Evolutionary conservation across 2,888 invertebrate species (phyloP).

Genomic region (Sminthurides aquaticus): DNA sequence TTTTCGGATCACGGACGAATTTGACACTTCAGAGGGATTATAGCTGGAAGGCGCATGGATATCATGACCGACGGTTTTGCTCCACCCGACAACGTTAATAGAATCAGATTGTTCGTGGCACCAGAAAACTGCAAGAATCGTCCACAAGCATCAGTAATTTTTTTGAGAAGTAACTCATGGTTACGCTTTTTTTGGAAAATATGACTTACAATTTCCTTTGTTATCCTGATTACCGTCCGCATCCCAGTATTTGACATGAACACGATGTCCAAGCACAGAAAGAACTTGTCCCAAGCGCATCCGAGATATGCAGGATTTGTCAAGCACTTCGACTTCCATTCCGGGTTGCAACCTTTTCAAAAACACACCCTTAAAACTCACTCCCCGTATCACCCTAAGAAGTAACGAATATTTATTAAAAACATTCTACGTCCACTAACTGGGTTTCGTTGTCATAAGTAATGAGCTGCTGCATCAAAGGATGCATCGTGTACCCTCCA

Average conservation of each 20-base stretch:
- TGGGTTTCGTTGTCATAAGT: constrained; percentile 15
- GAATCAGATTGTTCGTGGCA: constrained; percentile 91
- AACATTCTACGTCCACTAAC: not conserved
- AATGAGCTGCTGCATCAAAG: constrained; percentile 6
- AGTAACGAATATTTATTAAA: not conserved
- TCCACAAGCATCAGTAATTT: too few species aligned
- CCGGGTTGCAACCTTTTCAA: constrained; percentile 49
- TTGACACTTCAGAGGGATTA: constrained; percentile 44
- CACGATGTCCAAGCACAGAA: constrained; percentile 81
- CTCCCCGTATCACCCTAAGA: not conserved
- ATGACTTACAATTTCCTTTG: not conserved
- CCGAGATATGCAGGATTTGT: constrained; percentile 89
- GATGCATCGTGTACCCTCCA: constrained; percentile 19
- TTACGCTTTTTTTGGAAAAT: too few species aligned
- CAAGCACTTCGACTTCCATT: constrained; percentile 84
- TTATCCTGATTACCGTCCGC: constrained; percentile 49
- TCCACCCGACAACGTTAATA: constrained; percentile 96
- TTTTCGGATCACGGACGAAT: constrained; percentile 38
- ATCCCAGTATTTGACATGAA: constrained; percentile 83
- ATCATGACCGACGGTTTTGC: constrained; percentile 77
- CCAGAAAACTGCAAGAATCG: constrained; percentile 69
- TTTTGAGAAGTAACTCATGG: too few species aligned
- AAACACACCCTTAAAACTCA: not conserved
- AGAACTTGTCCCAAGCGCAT: constrained; percentile 77
- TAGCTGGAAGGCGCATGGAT: constrained; percentile 53